A percentile compares a stretch with the other conserved stretches of the same genome.
These are phyloP conservation scores for Fulica atra DNA, from an alignment of 2,113 vertebrate species.

Conservation along the genomic window DNA sequence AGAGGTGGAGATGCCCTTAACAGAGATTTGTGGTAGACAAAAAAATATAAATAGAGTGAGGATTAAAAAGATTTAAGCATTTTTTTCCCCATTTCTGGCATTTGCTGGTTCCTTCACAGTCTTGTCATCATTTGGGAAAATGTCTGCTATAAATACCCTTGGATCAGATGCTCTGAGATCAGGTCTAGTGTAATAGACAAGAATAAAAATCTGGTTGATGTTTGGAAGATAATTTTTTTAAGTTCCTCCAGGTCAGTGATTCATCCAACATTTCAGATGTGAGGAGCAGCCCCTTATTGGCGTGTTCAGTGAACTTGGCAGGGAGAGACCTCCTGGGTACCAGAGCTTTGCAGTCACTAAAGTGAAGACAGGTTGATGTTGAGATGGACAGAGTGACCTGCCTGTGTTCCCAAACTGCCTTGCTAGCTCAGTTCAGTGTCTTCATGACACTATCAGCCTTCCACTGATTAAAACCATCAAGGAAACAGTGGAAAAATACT, in stretches of 20 bases:
- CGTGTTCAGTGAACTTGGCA: neutral
- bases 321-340: neutral
- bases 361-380: neutral
- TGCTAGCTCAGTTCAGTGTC: neutral
- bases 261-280: neutral
- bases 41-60: neutral
- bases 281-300: neutral
- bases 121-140: conserved; percentile 23
- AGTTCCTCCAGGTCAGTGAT: neutral
- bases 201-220: neutral
- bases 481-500: neutral
- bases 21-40: neutral
- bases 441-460: neutral
- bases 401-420: neutral
- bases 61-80: neutral
- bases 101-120: neutral
- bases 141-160: conserved; percentile 18
- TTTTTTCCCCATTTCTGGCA: neutral
- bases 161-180: conserved; percentile 8
- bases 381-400: neutral
- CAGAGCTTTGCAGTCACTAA: neutral
- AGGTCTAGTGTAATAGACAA: neutral
- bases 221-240: neutral
- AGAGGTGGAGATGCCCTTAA: neutral
- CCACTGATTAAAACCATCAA: neutral